Evolutionary conservation across 2,888 invertebrate genomes (phyloP), one percentile per base, ranked within the genome.

Genomic region (Drosophila koepferae): DNA sequence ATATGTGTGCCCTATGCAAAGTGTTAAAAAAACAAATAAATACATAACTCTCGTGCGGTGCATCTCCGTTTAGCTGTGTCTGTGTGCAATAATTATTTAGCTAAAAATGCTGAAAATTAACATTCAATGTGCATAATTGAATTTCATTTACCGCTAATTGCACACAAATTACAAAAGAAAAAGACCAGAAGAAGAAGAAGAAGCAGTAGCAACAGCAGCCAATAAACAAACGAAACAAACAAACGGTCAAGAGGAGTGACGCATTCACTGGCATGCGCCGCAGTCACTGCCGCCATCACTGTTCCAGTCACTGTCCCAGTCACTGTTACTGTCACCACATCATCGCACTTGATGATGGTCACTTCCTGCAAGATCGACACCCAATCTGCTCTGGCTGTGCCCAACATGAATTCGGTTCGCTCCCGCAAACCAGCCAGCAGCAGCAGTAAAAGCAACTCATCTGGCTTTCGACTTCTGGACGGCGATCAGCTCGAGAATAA

Each of bases 341-440:
- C 60, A 66, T 51, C 53, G 41, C 38, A 31, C 49, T 36, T 63
- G 82, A 91, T 80, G 78, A 93, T 93, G 93, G 93, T 93, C 86
- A 93, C 93, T 82, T 92, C 93, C 83, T 92, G 93, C 89, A 92
- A 92, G 86, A 80, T 92, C 69, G 93, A 93, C 83, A 83, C 91
- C 76, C 91, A 89, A 77, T 66, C 86, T 46, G 83, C 86, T 75
- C 91, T 91, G 81, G 90, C 89, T 56, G 87, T 91, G 72, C 90
- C 91, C 65, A 93, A 93, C 90, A 92, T 91, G 91, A 92, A 86
- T 61, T 84, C 90, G 56, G 82, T 80, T 41, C 91, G 91, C 51
- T 71, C 88, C 41, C 90, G 91, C 16, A 91, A 92, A 66, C 79
- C 91, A 58, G 74, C 86, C n/a, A 82, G 81, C 72, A 92, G 81